These are phyloP conservation scores for Arrhamphus sclerolepis DNA, from an alignment of 2,797 vertebrate genomes.

Conservation along the genomic window DNA sequence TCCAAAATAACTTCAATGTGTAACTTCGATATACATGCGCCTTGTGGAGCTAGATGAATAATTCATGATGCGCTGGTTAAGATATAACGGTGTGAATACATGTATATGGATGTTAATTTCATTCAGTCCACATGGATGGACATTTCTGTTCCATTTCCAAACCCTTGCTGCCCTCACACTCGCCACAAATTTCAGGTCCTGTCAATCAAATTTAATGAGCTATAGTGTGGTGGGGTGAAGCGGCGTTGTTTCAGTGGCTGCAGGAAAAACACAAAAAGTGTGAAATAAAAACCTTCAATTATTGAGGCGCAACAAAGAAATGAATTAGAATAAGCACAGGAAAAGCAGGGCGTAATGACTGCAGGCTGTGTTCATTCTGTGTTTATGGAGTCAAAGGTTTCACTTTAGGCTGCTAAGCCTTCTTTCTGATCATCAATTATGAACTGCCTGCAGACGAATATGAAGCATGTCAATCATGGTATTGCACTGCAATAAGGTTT, in stretches of 20 bases:
- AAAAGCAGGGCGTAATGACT: no score
- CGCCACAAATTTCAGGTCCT: constrained; percentile 46
- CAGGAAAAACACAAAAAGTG: constrained; percentile 7
- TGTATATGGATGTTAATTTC: constrained; percentile 35
- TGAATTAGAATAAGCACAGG: no score
- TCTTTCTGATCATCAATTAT: no score
- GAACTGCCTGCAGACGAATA: no score
- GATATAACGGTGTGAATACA: constrained; percentile 20
- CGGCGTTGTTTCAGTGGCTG: constrained; percentile 9
- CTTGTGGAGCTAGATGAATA: constrained; percentile 27
- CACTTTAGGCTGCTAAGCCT: no score
- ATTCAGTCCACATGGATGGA: constrained; percentile 36
- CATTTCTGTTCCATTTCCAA: constrained; percentile 51
- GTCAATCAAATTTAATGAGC: constrained; percentile 75
- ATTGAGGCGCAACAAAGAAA: constrained; percentile 12
- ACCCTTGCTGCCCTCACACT: constrained; percentile 44
- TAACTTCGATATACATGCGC: constrained; percentile 22
- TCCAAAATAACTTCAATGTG: constrained; percentile 25
- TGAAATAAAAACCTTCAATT: constrained; percentile 12
- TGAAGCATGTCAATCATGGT: no score
- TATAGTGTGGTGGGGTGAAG: constrained; percentile 7
- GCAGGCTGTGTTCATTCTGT: no score
- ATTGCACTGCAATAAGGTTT: no score
- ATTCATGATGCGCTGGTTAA: constrained; percentile 37
- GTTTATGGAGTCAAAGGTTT: no score